Conservation (phyloP, 1,140 invertebrate genomes). For the Rhysida immarginata region DNA sequence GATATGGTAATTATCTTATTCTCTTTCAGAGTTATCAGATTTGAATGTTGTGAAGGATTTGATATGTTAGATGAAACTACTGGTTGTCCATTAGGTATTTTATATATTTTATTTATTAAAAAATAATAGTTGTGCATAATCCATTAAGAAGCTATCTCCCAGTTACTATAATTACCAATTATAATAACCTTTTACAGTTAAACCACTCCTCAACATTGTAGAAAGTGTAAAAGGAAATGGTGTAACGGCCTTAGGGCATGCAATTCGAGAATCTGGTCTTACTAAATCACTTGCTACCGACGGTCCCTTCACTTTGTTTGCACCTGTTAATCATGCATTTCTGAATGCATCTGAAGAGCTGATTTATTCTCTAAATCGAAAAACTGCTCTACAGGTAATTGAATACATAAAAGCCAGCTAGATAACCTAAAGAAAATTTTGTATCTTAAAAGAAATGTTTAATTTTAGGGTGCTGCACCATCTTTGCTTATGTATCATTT, state of each 20-base stretch:
- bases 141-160: not conserved
- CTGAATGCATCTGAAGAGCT: conserved; percentile 41
- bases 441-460: too few species aligned
- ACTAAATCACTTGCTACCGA: conserved; percentile 20
- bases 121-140: too few species aligned
- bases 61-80: conserved; percentile 25
- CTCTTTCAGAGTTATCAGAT: conserved; percentile 31
- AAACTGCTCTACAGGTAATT: conserved; percentile 1
- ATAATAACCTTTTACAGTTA: conserved; percentile 25
- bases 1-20: too few species aligned
- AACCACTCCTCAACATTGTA: conserved; percentile 33
- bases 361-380: conserved; percentile 31
- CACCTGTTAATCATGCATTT: conserved; percentile 66
- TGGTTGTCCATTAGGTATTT: conserved; percentile 35
- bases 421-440: too few species aligned
- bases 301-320: conserved; percentile 59
- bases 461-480: conserved; percentile 1
- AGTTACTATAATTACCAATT: not conserved
- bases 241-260: conserved; percentile 31
- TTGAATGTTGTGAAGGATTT: conserved; percentile 39
- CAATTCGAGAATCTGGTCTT: conserved; percentile 29
- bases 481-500: conserved; percentile 6
- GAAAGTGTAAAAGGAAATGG: conserved; percentile 32
- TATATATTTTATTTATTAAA: not conserved
- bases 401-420: too few species aligned